phyloP scores from a whole-genome alignment of 2,113 vertebrate genomes.

The Crotalus helleri region DNA sequence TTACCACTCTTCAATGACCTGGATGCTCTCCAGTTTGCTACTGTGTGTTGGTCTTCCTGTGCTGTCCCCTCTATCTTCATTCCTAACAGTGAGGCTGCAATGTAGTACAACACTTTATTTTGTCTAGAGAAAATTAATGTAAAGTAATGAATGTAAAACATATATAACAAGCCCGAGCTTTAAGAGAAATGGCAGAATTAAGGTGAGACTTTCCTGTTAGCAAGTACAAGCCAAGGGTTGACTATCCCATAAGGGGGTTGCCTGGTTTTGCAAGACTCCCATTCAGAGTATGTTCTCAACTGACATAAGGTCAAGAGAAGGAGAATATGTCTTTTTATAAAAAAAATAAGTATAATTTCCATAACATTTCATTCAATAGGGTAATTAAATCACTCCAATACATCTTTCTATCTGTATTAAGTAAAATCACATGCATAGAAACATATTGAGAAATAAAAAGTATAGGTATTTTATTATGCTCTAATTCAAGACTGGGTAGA shows the following conservation, averaged over 20 bases:
- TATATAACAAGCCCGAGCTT: constrained; percentile 28
- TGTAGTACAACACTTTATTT: constrained; percentile 74
- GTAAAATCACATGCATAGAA: background rate
- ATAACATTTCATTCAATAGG: background rate
- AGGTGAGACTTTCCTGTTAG: background rate
- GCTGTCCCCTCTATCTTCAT: constrained; percentile 79
- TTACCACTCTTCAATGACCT: constrained; percentile 79
- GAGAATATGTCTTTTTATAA: background rate
- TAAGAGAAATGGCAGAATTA: background rate
- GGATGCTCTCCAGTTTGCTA: constrained; percentile 77
- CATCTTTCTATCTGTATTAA: background rate
- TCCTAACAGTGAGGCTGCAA: constrained; percentile 84
- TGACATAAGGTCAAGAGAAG: background rate
- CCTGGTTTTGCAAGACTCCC: background rate
- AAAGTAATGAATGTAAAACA: constrained; percentile 46
- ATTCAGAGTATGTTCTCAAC: background rate
- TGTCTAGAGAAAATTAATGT: constrained; percentile 68
- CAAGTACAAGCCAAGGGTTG: background rate
- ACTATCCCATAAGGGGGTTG: background rate
- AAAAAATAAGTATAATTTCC: background rate
- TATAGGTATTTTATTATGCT: background rate
- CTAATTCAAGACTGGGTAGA: background rate
- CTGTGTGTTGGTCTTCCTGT: constrained; percentile 71
- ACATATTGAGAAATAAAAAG: background rate
- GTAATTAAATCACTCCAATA: background rate